Conservation (phyloP, 2,797 vertebrate genomes). For the Halcyon badia region DNA sequence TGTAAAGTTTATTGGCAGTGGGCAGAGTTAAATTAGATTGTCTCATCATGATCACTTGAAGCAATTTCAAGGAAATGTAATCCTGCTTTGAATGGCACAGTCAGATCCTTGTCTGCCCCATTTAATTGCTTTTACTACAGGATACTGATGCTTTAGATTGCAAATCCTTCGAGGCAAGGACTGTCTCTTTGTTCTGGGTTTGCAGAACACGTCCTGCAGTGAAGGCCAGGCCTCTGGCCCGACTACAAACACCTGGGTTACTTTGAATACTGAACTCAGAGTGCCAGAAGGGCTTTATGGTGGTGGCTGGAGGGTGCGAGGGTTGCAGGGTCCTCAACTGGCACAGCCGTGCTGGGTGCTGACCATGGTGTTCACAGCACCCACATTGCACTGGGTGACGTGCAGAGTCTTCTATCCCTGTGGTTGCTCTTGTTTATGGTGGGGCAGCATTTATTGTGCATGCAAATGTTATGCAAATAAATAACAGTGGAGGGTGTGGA, state of each 20-base stretch:
- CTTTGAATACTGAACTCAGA: rapidly evolving
- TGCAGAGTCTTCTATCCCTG: background rate
- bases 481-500: background rate
- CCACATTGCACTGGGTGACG: rapidly evolving
- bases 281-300: background rate
- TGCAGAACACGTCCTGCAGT: constrained; percentile 10
- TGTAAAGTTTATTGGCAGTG: constrained; percentile 2
- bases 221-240: background rate
- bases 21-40: constrained; percentile 1
- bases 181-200: constrained; percentile 31
- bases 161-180: background rate
- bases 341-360: background rate
- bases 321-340: rapidly evolving
- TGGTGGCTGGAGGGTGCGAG: background rate
- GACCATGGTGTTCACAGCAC: background rate
- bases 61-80: background rate
- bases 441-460: background rate
- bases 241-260: background rate
- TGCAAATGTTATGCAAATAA: background rate
- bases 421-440: background rate
- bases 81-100: constrained; percentile 16
- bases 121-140: constrained; percentile 56
- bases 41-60: background rate
- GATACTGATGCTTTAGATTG: constrained; percentile 46
- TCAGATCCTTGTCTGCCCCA: constrained; percentile 60